Base-by-base conservation (phyloP, 2,888 invertebrate species). In the Pristionchus entomophagus region DNA sequence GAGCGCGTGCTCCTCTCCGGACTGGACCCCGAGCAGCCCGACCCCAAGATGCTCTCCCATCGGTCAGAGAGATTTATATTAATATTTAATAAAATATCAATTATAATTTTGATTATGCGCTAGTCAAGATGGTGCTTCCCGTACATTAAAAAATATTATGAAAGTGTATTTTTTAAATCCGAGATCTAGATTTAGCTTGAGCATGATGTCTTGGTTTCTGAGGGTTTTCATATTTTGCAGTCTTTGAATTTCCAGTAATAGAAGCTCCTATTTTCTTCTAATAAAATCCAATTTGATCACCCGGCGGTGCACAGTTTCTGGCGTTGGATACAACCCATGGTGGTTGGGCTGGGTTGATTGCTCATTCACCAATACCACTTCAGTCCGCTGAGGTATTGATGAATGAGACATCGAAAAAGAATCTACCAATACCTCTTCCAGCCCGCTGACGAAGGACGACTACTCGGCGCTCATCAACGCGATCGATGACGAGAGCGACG, bases 391-490 rank as follows among this genome's bases (percentile, higher is more conserved):
- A n/a, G n/a, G n/a, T n/a, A n/a, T n/a, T n/a, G n/a, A n/a, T n/a
- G n/a, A n/a, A n/a, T n/a, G n/a, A n/a, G n/a, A 14, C 45, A 6
- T 10, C 19, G 56, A 22, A 56, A 56, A 14, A 14, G 8, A 3
- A 56, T 56, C 3, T 1, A 56, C 0, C 5, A 56, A 29, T 65
- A 4, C 19, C 17, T 22, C 5, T 65, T 84, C 0, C 83, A 84
- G 83, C n/a, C 83, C 83, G 2, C 45, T 84, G 49, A 84, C 83
- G 19, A 84, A 84, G 41, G 65, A 84, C 49, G 83, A 84, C 65
- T 84, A 84, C 83, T 84, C 83, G 14, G 83, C 83, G 65, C 83
- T 84, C 19, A 38, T 84, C 19, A 84, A 84, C 32, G 83, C 83
- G 8, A 84, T 84, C 45, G 83, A 84, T n/a, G 59, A 59, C 2